Evolutionary conservation across 2,888 invertebrate species (phyloP).

Genomic region (Napeogenes inachia): DNA sequence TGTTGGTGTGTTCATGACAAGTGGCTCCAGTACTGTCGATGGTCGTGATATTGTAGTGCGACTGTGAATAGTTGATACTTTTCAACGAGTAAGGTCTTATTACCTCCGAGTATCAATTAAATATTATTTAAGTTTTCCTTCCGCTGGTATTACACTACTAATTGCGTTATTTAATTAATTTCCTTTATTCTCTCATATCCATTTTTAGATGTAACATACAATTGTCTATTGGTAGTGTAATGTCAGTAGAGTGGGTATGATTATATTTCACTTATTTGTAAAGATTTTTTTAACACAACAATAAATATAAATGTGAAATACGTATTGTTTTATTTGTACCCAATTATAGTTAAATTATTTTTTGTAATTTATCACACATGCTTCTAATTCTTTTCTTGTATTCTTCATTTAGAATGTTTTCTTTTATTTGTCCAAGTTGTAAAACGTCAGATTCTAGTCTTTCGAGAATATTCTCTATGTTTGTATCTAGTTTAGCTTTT

Average conservation of each 20-base stretch:
- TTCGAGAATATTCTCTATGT: slow-evolving; percentile 43
- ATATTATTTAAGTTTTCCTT: slow-evolving; percentile 59
- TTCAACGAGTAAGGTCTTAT: slow-evolving; percentile 70
- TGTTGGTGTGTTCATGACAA: slow-evolving; percentile 60
- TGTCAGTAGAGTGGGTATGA: slow-evolving; percentile 58
- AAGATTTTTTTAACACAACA: slow-evolving; percentile 76
- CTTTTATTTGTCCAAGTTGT: slow-evolving; percentile 44
- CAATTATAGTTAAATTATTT: not conserved
- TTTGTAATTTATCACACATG: slow-evolving; percentile 46
- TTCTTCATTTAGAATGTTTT: slow-evolving; percentile 42
- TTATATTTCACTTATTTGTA: slow-evolving; percentile 76
- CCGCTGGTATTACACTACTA: slow-evolving; percentile 51
- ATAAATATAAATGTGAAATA: slow-evolving; percentile 76
- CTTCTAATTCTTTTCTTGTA: slow-evolving; percentile 45
- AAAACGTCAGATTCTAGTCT: slow-evolving; percentile 49
- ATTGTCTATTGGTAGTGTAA: slow-evolving; percentile 46
- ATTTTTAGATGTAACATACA: slow-evolving; percentile 30
- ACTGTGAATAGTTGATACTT: slow-evolving; percentile 72
- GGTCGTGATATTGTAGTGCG: slow-evolving; percentile 53
- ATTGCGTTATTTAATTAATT: slow-evolving; percentile 24
- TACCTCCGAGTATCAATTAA: slow-evolving; percentile 78
- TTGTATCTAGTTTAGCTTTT: slow-evolving; percentile 47
- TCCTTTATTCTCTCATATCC: slow-evolving; percentile 25
- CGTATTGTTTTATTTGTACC: slow-evolving; percentile 48
- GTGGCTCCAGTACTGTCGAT: slow-evolving; percentile 49